A percentile compares a stretch with the other conserved stretches of the same genome.
These are phyloP conservation scores for Accipiter cooperii DNA, from an alignment of 2,113 vertebrate species.

Conservation along the genomic window DNA sequence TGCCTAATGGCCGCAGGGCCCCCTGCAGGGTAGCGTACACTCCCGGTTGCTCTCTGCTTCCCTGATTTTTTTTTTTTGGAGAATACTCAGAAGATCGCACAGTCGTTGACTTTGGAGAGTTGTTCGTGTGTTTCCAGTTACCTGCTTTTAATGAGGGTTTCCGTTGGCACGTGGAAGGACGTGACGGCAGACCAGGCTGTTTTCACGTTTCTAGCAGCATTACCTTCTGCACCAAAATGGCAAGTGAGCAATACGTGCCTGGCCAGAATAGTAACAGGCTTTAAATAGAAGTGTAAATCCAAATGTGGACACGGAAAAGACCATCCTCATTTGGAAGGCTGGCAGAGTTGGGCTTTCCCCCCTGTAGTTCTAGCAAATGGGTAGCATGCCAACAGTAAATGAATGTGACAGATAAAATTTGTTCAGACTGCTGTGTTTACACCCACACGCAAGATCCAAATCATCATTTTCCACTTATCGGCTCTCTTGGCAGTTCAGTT, in stretches of 20 bases:
- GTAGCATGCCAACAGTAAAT: conserved; percentile 31
- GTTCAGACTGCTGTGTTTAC: conserved; percentile 62
- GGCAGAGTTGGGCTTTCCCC: conserved; percentile 19
- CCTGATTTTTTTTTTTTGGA: neutral
- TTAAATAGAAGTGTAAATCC: neutral
- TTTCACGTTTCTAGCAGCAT: neutral
- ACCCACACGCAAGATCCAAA: conserved; percentile 53
- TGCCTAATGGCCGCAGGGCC: neutral
- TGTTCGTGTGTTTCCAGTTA: neutral
- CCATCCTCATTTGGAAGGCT: conserved; percentile 17
- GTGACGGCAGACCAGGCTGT: neutral
- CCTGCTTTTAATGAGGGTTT: neutral
- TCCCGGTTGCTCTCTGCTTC: neutral
- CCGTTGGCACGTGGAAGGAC: neutral
- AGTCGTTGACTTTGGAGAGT: neutral
- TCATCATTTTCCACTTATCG: conserved; percentile 37
- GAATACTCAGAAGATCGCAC: neutral
- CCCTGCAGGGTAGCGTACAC: neutral
- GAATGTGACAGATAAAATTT: conserved; percentile 62
- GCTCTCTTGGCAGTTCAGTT: conserved; percentile 56
- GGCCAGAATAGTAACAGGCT: neutral
- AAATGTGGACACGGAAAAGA: conserved; percentile 15
- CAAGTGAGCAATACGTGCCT: neutral
- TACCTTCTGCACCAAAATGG: neutral
- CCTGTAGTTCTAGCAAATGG: neutral